Conservation (phyloP, 2,888 invertebrate species). For the Melieria picta region DNA sequence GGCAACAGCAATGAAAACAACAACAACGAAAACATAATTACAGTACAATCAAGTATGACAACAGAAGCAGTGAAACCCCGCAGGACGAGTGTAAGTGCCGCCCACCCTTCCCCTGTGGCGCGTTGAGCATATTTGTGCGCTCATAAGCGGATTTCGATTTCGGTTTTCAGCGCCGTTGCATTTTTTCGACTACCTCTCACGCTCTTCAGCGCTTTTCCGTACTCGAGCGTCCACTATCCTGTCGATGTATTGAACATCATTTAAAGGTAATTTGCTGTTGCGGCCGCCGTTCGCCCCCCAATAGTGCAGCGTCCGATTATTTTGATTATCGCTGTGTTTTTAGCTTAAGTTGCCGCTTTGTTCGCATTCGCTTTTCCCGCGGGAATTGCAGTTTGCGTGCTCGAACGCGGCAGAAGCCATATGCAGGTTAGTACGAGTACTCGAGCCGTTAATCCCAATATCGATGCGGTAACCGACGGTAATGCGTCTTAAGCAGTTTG, state of each 20-base stretch:
- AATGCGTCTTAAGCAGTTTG: no score
- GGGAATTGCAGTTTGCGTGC: no score
- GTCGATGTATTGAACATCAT: constrained; percentile 11
- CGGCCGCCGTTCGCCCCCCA: not conserved
- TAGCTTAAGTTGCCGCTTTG: constrained; percentile 31
- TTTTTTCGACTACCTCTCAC: not conserved
- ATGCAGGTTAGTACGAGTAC: constrained; percentile 42
- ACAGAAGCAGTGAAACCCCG: constrained; percentile 28
- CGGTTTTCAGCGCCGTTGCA: constrained; percentile 3
- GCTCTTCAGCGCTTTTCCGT: not conserved
- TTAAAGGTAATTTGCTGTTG: constrained; percentile 9
- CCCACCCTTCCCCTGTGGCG: not conserved
- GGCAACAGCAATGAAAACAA: not conserved
- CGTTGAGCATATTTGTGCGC: not conserved
- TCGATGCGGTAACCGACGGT: no score
- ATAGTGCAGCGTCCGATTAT: constrained; percentile 58
- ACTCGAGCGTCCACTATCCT: not conserved
- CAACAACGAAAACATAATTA: constrained; percentile 47
- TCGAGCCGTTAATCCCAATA: no score
- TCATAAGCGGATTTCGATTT: constrained; percentile 34
- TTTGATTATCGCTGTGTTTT: constrained; percentile 52
- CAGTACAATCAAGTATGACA: constrained; percentile 32
- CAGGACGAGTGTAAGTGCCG: not conserved
- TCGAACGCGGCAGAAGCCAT: constrained; percentile 50
- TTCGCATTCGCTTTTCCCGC: not conserved